Base-by-base conservation (phyloP, 2,888 invertebrate genomes). In the Tachina grossa region DNA sequence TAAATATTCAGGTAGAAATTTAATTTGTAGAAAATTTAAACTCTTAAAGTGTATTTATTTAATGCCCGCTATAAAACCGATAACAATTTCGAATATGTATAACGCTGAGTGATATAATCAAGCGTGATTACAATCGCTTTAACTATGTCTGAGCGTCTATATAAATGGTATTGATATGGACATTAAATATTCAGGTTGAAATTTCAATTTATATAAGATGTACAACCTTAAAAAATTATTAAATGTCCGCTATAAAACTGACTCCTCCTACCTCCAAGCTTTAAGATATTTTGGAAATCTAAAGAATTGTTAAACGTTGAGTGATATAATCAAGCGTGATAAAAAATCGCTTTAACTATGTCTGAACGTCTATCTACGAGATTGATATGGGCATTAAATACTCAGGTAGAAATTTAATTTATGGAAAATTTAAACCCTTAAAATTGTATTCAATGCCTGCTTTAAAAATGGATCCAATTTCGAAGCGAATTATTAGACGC, bases 61-160 rank as follows among this genome's bases (percentile, higher is more conserved):
- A 49, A n/a, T 79, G 79, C 84, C 79, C 6, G 13, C 19, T n/a
- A 55, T 47, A 45, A 45, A 11, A 16, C 0, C 43, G 1, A 5
- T 11, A 39, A 2, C 31, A 31, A 31, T 31, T 31, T 2, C 31
- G 31, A 31, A 31, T 0, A 22, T 22, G 2, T 22, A 2, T 13
- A 90, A 90, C 91, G 89, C 89, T 91, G 91, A 92, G 92, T 92
- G 92, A 92, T 92, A 92, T 90, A 92, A 90, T 89, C 88, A 89
- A 89, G 89, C 90, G 91, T 90, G 81, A 63, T 55, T 53, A 57
- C 66, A 76, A 71, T 88, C 89, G 88, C 88, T 88, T 90, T 90
- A 90, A 92, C 92, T 92, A 92, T 92, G 92, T 92, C 92, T 93
- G 92, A 90, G 88, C 90, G 91, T 88, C 90, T 86, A 55, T 59